Evolutionary conservation across 1,140 invertebrate genomes (phyloP).

Genomic region (Pseudomyrmex pallidus): DNA sequence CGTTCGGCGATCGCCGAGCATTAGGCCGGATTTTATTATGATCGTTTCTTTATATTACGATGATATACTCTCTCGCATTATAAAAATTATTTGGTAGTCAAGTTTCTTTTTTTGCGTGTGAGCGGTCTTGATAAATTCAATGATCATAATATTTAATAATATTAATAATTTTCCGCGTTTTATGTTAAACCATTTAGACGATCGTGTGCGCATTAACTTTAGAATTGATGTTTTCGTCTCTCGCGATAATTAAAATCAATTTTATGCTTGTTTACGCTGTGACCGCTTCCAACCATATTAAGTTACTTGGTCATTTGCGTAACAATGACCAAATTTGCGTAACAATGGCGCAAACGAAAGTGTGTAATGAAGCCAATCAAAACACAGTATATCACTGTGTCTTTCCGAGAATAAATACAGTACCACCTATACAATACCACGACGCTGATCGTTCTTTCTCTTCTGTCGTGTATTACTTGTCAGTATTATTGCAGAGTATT

Average conservation of each 20-base stretch:
- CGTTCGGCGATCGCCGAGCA: background rate
- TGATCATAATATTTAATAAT: background rate
- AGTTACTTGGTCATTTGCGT: background rate
- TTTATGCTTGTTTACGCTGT: constrained; percentile 5
- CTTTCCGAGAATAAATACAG: constrained; percentile 3
- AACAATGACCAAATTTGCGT: constrained; percentile 47
- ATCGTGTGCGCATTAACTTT: background rate
- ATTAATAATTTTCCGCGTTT: background rate
- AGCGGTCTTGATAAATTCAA: constrained; percentile 18
- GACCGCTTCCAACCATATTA: constrained; percentile 31
- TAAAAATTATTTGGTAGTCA: constrained; percentile 39
- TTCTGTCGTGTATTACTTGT: background rate
- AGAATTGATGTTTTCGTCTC: background rate
- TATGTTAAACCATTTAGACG: background rate
- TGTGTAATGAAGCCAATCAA: constrained; percentile 67
- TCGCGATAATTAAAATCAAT: constrained; percentile 43
- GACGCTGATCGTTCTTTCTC: background rate
- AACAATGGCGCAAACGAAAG: constrained; percentile 52
- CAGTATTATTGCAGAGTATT: background rate
- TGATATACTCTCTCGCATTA: constrained; percentile 27
- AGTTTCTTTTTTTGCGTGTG: background rate
- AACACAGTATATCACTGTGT: constrained; percentile 55
- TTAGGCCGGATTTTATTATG: constrained; percentile 47
- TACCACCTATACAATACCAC: background rate
- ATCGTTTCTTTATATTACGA: constrained; percentile 26